Conservation (phyloP, 2,888 invertebrate species). For the Gandaritis pyraliata region DNA sequence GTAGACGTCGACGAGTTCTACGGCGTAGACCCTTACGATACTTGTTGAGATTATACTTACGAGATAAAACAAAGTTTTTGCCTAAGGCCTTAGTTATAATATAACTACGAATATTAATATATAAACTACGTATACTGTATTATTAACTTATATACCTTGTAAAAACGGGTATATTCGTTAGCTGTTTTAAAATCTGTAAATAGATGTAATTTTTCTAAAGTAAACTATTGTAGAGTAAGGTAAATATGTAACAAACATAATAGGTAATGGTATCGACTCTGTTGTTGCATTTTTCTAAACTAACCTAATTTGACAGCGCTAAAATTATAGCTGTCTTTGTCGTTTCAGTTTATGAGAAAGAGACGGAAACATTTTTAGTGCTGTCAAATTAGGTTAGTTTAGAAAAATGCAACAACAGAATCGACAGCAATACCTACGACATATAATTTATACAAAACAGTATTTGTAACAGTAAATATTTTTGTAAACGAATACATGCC, state of each 20-base stretch:
- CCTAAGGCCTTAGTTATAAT: not conserved
- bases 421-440: no score
- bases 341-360: no score
- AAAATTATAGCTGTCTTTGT: no score
- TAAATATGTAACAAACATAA: slow-evolving; percentile 6
- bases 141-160: not conserved
- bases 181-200: slow-evolving; percentile 30
- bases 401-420: no score
- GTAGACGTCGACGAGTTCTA: slow-evolving; percentile 13
- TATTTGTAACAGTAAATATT: slow-evolving; percentile 12
- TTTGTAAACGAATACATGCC: slow-evolving; percentile 7
- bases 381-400: no score
- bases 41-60: slow-evolving; percentile 1
- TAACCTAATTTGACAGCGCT: no score
- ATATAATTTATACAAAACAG: slow-evolving; percentile 3
- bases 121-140: slow-evolving; percentile 4
- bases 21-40: slow-evolving; percentile 15
- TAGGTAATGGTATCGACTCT: no score
- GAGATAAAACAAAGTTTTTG: not conserved
- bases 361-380: no score
- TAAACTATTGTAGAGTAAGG: slow-evolving; percentile 4
- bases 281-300: no score
- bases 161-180: slow-evolving; percentile 11
- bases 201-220: slow-evolving; percentile 34
- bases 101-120: slow-evolving; percentile 12